Evolutionary conservation across 2,113 vertebrate species (phyloP), one percentile per base, ranked within the genome.

Genomic region (Pogonocichla stellata): DNA sequence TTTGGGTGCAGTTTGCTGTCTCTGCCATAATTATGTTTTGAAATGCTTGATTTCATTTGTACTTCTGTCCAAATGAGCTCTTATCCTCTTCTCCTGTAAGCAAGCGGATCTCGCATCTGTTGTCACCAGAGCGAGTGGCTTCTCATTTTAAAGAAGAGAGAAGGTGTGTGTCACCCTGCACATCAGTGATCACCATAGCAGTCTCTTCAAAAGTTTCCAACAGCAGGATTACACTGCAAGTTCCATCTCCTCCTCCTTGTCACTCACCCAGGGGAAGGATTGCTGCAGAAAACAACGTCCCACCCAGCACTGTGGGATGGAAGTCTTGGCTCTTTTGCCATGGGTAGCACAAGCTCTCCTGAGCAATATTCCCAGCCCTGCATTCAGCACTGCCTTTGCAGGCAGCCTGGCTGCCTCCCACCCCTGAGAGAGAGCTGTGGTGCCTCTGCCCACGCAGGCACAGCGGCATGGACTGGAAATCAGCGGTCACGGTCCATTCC

Each of bases 271-370:
- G 24, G 62, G 34, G 50, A 75, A 82, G 31, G 43, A 90, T 17
- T 72, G 40, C 53, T 42, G 11, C 1, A 15, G 89, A 61, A 88
- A 95, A 56, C 38, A 53, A 25, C 0, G 0, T 74, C 71, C 43
- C 1, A 7, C 74, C 74, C 70, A 62, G 61, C 42, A 42, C 74
- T 1, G 2, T 3, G 3, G 66, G 66, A 72, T 82, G 82, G 65
- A 60, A 82, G 56, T 31, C 70, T 56, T 12, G 24, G 61, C 80
- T 90, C 67, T 75, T 70, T 42, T 4, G 1, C 57, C 54, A 50
- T 0, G 12, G 82, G 36, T 86, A 79, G 38, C 1, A 0, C 0
- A 0, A 88, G 29, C 57, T 60, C 80, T 77, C 20, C 1, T 2
- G 40, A 80, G 54, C 7, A 1, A 19, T 2, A 75, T 48, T 56